Evolutionary conservation across 2,113 vertebrate species (phyloP), one percentile per base, ranked within the genome.

Genomic region (Pseudopodoces humilis): DNA sequence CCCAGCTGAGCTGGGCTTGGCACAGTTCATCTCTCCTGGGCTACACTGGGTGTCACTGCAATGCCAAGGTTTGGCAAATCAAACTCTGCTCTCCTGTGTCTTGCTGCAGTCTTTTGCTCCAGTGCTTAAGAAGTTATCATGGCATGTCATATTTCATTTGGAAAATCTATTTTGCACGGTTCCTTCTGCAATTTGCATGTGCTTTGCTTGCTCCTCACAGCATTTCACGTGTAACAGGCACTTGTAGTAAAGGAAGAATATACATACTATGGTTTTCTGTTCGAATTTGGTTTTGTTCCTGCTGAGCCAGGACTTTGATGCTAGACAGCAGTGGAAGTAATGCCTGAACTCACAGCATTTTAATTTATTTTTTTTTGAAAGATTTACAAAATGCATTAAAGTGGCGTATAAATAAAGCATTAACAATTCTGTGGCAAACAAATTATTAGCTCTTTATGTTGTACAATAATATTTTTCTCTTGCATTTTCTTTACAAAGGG

Each of bases 171-270:
- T 91, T 43, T 69, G 55, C 37, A 19, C 12, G 10, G 35, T 33
- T 93, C 60, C 78, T 46, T 59, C 74, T 47, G n/a, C 39, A 59
- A 56, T 91, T 67, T 87, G 78, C 60, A 67, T 13, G 53, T 37
- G 69, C 50, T 91, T 47, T 76, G 27, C 53, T 83, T 58, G 67
- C 62, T 75, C 83, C 76, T 68, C 92, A 41, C 63, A 47, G 81
- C n/a, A 8, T 33, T 76, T 72, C 63, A 39, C 6, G 25, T 5
- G 35, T 31, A 41, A 37, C 7, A 6, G 71, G 46, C 53, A 50
- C n/a, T 35, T 33, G 30, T 10, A 78, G n/a, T 37, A 43, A 86
- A 80, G 68, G 22, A 52, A 86, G 22, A 83, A 58, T 25, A 16
- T 3, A 8, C 4, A 28, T 0, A 63, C 31, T 2, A 46, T 67